Base-by-base conservation (phyloP, 2,888 invertebrate genomes). In the Drosophila picticornis region DNA sequence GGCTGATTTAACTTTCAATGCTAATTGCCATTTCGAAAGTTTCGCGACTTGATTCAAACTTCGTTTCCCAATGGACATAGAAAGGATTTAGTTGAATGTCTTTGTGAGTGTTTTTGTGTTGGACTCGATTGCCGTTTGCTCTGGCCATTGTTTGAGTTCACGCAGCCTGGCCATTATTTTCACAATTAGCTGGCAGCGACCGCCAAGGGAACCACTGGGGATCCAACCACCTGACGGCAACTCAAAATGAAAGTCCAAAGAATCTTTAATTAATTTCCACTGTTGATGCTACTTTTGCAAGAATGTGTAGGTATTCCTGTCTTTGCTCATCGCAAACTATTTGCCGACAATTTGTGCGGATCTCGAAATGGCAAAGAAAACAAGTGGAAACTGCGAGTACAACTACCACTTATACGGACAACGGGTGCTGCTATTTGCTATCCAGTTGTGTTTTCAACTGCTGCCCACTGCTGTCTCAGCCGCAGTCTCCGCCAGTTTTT, bases 11-110 rank as follows among this genome's bases (percentile, higher is more conserved):
- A 79, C 63, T 79, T 77, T 77, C 36, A 60, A 73, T 73, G 85
- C 88, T 90, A 88, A 88, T 90, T 88, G 87, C 77, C 77, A 84
- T 83, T 90, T 87, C 77, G 77, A 75, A 90, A 89, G 78, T 89
- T 89, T 79, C 64, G 72, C 80, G 88, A 84, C 83, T 90, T 80
- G 69, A 69, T 72, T 81, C 73, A 77, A 84, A 90, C 84, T 90
- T 85, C 59, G 29, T 55, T 50, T 81, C 83, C 75, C 76, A 64
- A 36, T 66, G 82, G 81, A 63, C 71, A 55, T 29, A 36, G 38
- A 51, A 55, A 56, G 76, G 58, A 68, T 66, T 72, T 43, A 51
- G 52, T 51, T 65, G 40, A 34, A 48, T 31, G 22, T 43, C 10
- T 7, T 31, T 43, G 48, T 61, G 40, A 64, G 50, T 29, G n/a